Conservation (phyloP, 2,888 invertebrate genomes). For the Lochmaea capreae region DNA sequence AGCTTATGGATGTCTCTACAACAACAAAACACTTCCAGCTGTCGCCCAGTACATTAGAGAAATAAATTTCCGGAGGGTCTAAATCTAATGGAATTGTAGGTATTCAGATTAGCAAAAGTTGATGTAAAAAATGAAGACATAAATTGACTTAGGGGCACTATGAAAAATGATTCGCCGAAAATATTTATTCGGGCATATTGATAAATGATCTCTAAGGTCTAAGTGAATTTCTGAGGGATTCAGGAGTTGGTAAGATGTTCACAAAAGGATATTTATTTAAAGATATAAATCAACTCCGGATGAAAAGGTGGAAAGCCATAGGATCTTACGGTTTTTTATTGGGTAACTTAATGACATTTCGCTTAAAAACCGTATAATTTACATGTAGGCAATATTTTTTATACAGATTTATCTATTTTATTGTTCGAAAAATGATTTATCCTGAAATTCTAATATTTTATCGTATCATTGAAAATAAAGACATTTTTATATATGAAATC, state of each 20-base stretch:
- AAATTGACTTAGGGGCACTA: slow-evolving; percentile 24
- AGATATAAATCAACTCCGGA: slow-evolving; percentile 25
- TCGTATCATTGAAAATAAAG: too few relatives aligned
- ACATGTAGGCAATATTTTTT: background rate
- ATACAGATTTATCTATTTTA: background rate
- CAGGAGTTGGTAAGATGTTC: slow-evolving; percentile 19
- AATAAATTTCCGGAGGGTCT: slow-evolving; percentile 18
- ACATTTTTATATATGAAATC: too few relatives aligned
- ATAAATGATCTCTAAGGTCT: slow-evolving; percentile 27
- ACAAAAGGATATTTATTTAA: slow-evolving; percentile 27
- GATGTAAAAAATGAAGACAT: slow-evolving; percentile 28
- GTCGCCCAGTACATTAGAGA: slow-evolving; percentile 23
- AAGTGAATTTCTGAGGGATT: slow-evolving; percentile 28
- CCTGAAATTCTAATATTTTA: too few relatives aligned
- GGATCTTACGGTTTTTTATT: background rate
- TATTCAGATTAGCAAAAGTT: slow-evolving; percentile 30
- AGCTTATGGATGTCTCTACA: background rate
- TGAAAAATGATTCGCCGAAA: slow-evolving; percentile 29
- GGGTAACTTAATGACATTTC: background rate
- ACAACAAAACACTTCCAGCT: slow-evolving; percentile 1
- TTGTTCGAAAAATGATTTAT: too few relatives aligned
- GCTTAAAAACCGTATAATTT: background rate
- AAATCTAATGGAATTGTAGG: slow-evolving; percentile 27
- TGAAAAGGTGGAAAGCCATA: background rate
- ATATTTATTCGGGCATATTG: slow-evolving; percentile 28